Base-by-base conservation (phyloP, 2,797 vertebrate species). In the Ptychadena robeensis region DNA sequence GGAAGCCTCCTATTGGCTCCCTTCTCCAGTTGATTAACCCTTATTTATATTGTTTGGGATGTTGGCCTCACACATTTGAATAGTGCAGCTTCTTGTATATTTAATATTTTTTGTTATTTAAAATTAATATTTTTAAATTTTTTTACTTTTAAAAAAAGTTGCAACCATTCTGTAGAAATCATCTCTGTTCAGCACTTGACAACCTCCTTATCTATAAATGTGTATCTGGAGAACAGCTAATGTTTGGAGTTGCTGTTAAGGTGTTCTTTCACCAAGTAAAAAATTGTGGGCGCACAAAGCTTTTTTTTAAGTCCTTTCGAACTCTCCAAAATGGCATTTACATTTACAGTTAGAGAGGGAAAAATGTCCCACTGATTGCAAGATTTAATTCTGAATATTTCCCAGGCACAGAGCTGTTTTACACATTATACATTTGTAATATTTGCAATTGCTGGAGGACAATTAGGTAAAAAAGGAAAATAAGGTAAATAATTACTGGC, bases 361-460 rank as follows among this genome's bases (percentile, higher is more conserved):
- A 67, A 40, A 57, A 40, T 31, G 48, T 57, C 53, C 30, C 31
- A 72, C 61, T 73, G 71, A 74, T 74, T 81, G 34, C 12, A 63
- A 15, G 30, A 79, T 69, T 74, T 68, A 31, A 71, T 38, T 53
- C 70, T 37, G 40, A 65, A 59, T 79, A 48, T 67, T 57, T 73
- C 32, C 61, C 38, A 82, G 73, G 27, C 32, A 31, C 25, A 40
- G n/a, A 76, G 64, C 72, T 78, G 38, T 78, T 30, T 65, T 72
- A 71, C 64, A 74, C 59, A 72, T 78, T 83, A 53, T 78, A 77
- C 34, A 40, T 83, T 77, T 83, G 53, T 63, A 12, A 66, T 78
- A 67, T 78, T 82, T 73, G 40, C 64, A 32, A 37, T 61, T 76
- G 81, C 81, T 61, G 34, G 82, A 73, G 69, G 75, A 79, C 68